Evolutionary conservation across 1,140 invertebrate genomes (phyloP).

Genomic region (Leucophenga varia): DNA sequence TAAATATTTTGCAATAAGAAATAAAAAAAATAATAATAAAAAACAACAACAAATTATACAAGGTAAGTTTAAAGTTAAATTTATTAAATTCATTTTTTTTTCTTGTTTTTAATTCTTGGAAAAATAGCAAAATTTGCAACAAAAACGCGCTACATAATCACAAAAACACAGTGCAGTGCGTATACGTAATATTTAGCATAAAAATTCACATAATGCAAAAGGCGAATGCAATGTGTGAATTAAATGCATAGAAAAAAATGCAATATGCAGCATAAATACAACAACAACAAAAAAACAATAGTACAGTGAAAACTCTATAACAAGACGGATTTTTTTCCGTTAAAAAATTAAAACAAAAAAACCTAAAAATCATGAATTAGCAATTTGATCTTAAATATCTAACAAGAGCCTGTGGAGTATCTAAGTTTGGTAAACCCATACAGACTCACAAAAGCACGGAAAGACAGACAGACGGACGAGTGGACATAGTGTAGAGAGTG

Average conservation of each 20-base stretch:
- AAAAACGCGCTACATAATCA: conserved; percentile 20
- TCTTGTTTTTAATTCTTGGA: too few species aligned
- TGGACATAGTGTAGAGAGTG: too few species aligned
- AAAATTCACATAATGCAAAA: too few species aligned
- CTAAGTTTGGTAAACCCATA: conserved; percentile 5
- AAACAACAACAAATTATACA: conserved; percentile 10
- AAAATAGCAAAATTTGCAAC: conserved; percentile 1
- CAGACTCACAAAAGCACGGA: too few species aligned
- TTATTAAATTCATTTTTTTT: too few species aligned
- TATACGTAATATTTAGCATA: conserved; percentile 34
- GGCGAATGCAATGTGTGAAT: conserved; percentile 7
- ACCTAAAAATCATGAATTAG: too few species aligned
- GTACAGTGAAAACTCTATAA: too few species aligned
- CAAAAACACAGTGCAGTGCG: conserved; percentile 20
- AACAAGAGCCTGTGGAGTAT: background rate
- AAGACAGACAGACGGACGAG: too few species aligned
- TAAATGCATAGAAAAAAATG: conserved; percentile 34
- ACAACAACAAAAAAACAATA: too few species aligned
- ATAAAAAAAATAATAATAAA: conserved; percentile 18
- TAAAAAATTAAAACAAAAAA: too few species aligned
- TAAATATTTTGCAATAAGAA: conserved; percentile 24
- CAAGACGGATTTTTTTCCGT: conserved; percentile 3
- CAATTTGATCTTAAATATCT: background rate
- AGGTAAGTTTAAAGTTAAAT: too few species aligned
- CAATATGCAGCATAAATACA: too few species aligned